Base-by-base conservation (phyloP, 2,888 invertebrate species). In the Rhabditophanes sp. region DNA sequence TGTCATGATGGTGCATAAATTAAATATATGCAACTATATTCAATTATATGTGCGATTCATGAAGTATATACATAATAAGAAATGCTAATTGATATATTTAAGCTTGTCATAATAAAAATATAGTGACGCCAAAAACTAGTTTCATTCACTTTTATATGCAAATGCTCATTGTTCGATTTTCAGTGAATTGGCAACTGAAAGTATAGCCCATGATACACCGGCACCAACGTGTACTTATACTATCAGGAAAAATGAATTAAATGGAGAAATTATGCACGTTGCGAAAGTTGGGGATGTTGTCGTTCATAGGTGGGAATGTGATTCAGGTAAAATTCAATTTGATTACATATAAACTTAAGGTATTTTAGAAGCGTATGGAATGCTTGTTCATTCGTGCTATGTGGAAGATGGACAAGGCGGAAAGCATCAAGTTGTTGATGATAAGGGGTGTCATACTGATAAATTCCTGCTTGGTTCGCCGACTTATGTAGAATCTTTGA, bases 401-500 rank as follows among this genome's bases (percentile, higher is more conserved):
- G 63, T 64, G 9, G 64, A 65, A 41, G 64, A 64, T 30, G 64
- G 63, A 5, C 61, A 62, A 39, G 64, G 64, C 23, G 59, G 58
- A 30, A 48, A 53, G 30, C 49, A 48, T 24, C 33, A 46, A 38
- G 53, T 64, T 16, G 47, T 64, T 22, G 63, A 64, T 35, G 55
- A 65, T 32, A 39, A 44, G 17, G 64, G 63, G 59, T 64, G 63
- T 38, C 64, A 64, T 39, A 48, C 46, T 4, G 62, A 64, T 34
- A 50, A 45, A 4, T 40, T 50, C 21, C 44, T 65, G 4, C 42
- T 64, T 4, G 64, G 64, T n/a, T 62, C 64, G 37, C 64, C 64
- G 16, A 64, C 64, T 14, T 64, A 64, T 32, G 52, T 56, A 16
- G 55, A 64, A 33, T 56, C 50, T 1, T 42, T 64, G 20, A 65